Conservation (phyloP, 2,797 vertebrate genomes). For the Amblyraja radiata region DNA sequence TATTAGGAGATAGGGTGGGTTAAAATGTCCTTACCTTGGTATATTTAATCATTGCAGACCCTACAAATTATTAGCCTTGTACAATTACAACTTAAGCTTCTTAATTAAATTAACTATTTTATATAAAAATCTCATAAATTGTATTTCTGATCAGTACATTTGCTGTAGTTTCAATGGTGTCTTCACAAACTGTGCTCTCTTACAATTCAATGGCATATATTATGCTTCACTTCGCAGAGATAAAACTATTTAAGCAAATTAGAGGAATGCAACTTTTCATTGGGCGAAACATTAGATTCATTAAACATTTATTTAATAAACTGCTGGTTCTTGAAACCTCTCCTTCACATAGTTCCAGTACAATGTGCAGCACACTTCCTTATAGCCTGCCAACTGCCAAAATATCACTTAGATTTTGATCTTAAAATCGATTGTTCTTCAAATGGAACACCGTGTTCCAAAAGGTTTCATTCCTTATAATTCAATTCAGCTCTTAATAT, state of each 20-base stretch:
- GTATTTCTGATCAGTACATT: background rate
- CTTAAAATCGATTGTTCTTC: slow-evolving; percentile 17
- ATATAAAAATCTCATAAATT: background rate
- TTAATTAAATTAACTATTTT: slow-evolving; percentile 9
- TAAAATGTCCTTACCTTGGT: background rate
- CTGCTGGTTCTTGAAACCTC: slow-evolving; percentile 2
- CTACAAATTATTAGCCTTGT: background rate
- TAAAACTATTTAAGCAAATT: background rate
- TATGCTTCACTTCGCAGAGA: background rate
- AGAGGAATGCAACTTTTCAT: slow-evolving; percentile 16
- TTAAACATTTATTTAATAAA: background rate
- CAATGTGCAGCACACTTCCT: background rate
- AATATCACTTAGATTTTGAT: slow-evolving; percentile 17
- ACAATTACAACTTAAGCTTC: background rate
- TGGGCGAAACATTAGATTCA: background rate
- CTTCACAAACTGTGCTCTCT: background rate
- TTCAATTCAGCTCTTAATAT: background rate
- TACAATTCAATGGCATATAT: background rate
- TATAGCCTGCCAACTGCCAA: background rate
- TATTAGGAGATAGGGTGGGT: background rate
- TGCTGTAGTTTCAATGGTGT: background rate
- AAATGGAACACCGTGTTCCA: background rate
- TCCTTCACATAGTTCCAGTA: slow-evolving; percentile 20
- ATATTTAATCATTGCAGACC: background rate
- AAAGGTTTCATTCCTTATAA: slow-evolving; percentile 25